These are phyloP conservation scores for Temnothorax nylanderi DNA, from an alignment of 1,140 invertebrate species.

Conservation along the genomic window DNA sequence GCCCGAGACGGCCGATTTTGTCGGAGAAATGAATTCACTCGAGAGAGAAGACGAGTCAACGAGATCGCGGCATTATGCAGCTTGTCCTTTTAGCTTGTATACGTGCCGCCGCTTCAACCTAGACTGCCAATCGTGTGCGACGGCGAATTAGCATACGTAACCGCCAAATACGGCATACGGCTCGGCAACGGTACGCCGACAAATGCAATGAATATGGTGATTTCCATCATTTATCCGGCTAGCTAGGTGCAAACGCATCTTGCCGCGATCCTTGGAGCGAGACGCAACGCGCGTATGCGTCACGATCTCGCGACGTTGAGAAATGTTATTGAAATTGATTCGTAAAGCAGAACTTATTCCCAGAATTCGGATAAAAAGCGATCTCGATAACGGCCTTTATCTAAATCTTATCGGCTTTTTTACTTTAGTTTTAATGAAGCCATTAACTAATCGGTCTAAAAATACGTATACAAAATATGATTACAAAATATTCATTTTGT, in stretches of 20 bases:
- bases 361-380: conserved; percentile 20
- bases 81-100: conserved; percentile 65
- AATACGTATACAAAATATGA: not conserved
- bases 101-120: conserved; percentile 28
- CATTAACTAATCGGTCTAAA: not conserved
- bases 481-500: not conserved
- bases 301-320: conserved; percentile 41
- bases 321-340: conserved; percentile 59
- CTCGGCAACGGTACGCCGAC: conserved; percentile 74
- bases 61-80: conserved; percentile 61
- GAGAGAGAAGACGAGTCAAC: conserved; percentile 18
- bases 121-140: conserved; percentile 65
- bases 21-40: conserved; percentile 66
- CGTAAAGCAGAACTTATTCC: conserved; percentile 23
- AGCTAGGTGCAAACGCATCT: conserved; percentile 69
- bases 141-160: conserved; percentile 79
- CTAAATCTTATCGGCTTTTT: conserved; percentile 17
- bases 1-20: conserved; percentile 16
- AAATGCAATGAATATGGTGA: conserved; percentile 83
- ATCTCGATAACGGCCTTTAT: conserved; percentile 22
- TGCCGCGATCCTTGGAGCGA: conserved; percentile 60
- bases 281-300: conserved; percentile 59
- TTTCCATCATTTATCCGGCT: conserved; percentile 79
- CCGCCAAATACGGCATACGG: conserved; percentile 79
- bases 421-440: not conserved